Evolutionary conservation across 2,113 vertebrate genomes (phyloP).

Genomic region (Cephalopholis sonnerati): DNA sequence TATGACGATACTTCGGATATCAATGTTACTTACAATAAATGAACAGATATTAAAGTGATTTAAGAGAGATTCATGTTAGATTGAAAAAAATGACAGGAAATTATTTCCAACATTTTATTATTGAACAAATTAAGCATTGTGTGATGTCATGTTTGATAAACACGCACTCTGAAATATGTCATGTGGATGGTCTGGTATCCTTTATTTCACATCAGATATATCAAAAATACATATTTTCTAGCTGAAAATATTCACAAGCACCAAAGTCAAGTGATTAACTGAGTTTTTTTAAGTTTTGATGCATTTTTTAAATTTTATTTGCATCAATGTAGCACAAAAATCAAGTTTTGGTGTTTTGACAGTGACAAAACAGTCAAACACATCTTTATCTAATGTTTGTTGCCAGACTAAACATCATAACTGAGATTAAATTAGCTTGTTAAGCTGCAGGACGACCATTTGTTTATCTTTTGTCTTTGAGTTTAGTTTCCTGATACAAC

Average conservation of each 20-base stretch:
- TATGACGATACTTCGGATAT: no score
- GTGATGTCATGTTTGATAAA: no score
- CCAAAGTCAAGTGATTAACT: background rate
- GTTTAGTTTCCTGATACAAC: constrained; percentile 1
- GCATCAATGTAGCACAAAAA: background rate
- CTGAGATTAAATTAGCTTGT: constrained; percentile 23
- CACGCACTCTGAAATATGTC: no score
- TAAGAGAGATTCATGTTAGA: no score
- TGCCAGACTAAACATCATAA: constrained; percentile 15
- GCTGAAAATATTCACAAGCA: background rate
- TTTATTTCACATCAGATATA: background rate
- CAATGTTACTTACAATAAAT: no score
- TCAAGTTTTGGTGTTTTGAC: background rate
- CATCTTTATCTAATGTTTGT: constrained; percentile 14
- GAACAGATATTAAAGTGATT: no score
- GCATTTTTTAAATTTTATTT: background rate
- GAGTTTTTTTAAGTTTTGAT: background rate
- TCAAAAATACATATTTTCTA: background rate
- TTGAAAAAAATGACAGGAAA: no score
- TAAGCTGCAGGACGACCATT: constrained; percentile 29
- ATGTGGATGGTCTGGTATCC: no score
- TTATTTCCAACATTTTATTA: no score
- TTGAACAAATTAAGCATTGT: no score
- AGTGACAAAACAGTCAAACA: background rate
- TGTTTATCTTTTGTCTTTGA: constrained; percentile 41